These are phyloP conservation scores for Onychostruthus taczanowskii DNA, from an alignment of 2,113 vertebrate species.

Conservation along the genomic window DNA sequence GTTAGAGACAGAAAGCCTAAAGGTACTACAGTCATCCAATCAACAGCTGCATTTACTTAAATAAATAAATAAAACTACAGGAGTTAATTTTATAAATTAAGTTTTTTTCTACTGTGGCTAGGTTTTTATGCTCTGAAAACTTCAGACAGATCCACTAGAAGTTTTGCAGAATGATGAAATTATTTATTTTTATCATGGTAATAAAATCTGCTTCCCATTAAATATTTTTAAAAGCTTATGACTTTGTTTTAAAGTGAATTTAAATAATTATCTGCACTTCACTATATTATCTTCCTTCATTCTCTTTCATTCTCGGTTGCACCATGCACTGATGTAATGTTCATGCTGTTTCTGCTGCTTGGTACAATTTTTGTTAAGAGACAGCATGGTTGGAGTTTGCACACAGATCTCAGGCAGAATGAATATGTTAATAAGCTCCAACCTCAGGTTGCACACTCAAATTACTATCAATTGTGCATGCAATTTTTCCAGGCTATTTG, in stretches of 20 bases:
- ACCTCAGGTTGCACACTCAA: constrained; percentile 60
- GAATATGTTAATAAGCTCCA: constrained; percentile 67
- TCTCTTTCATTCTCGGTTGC: neutral
- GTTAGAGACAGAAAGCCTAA: neutral
- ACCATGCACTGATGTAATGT: neutral
- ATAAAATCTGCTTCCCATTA: neutral
- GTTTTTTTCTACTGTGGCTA: neutral
- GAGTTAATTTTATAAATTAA: neutral
- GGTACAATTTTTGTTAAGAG: constrained; percentile 35
- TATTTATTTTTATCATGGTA: neutral
- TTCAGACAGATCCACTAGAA: neutral
- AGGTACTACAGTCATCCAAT: neutral
- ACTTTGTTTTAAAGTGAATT: neutral
- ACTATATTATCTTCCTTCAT: neutral
- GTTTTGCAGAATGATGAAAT: neutral
- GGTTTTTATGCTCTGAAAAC: neutral
- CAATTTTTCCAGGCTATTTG: constrained; percentile 74
- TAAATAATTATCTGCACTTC: neutral
- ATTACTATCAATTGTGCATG: constrained; percentile 75
- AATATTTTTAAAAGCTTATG: neutral
- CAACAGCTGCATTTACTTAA: neutral
- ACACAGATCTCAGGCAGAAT: constrained; percentile 49
- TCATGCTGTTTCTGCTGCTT: neutral
- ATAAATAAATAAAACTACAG: neutral
- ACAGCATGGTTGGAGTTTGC: constrained; percentile 58